phyloP scores from a whole-genome alignment of 2,888 invertebrate genomes.

The Choristoneura rosaceana region DNA sequence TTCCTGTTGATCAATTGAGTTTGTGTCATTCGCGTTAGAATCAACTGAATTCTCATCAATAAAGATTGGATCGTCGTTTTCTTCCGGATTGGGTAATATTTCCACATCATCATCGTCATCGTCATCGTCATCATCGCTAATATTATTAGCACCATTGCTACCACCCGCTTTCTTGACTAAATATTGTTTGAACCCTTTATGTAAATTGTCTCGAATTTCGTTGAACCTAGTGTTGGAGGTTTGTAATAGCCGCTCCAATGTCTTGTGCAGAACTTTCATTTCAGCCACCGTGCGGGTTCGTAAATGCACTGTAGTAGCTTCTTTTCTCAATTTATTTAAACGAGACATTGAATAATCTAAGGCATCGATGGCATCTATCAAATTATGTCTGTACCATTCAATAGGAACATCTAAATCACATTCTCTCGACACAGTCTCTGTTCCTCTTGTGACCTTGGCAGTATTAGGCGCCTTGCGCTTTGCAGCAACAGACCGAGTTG shows the following conservation, averaged over 20 bases:
- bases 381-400: slow-evolving; percentile 87
- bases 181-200: slow-evolving; percentile 83
- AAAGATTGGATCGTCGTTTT: slow-evolving; percentile 79
- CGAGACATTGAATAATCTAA: slow-evolving; percentile 84
- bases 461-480: slow-evolving; percentile 46
- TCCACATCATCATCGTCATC: slow-evolving; percentile 78
- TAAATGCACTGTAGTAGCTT: slow-evolving; percentile 73
- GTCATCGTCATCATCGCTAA: slow-evolving; percentile 58
- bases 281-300: slow-evolving; percentile 78
- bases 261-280: slow-evolving; percentile 82
- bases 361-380: slow-evolving; percentile 84
- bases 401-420: slow-evolving; percentile 74
- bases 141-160: slow-evolving; percentile 17
- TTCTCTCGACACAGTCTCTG: slow-evolving; percentile 50
- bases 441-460: slow-evolving; percentile 39
- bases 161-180: slow-evolving; percentile 65
- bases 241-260: slow-evolving; percentile 82
- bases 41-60: slow-evolving; percentile 83
- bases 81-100: slow-evolving; percentile 67
- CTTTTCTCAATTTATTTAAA: slow-evolving; percentile 81
- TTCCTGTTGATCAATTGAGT: slow-evolving; percentile 61
- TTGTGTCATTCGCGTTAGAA: slow-evolving; percentile 58
- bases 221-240: slow-evolving; percentile 83
- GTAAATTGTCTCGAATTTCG: slow-evolving; percentile 83
- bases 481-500: slow-evolving; percentile 37